These are phyloP conservation scores for Masnerella sp. DNA, from an alignment of 2,888 invertebrate species.

Conservation along the genomic window DNA sequence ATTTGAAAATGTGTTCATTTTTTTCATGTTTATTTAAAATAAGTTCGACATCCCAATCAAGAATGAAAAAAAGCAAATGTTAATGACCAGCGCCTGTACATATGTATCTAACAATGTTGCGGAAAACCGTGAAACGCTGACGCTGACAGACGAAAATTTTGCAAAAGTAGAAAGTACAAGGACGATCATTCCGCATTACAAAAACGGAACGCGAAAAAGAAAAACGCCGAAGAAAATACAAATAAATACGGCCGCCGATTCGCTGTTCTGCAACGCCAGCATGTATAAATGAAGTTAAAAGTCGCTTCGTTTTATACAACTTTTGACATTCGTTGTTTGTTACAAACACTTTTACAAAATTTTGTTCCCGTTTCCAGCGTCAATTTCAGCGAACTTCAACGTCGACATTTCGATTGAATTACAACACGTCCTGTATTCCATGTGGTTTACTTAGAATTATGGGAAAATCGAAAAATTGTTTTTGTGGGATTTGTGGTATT, in stretches of 20 bases:
- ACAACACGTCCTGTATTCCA: too few relatives aligned
- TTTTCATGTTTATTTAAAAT: too few relatives aligned
- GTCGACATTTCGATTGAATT: too few relatives aligned
- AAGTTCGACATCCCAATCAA: too few relatives aligned
- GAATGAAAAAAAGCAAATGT: conserved; percentile 37
- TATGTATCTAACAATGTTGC: conserved; percentile 30
- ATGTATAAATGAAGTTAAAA: conserved; percentile 4
- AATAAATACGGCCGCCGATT: neutral
- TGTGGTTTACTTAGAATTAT: too few relatives aligned
- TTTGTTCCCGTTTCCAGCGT: conserved; percentile 4
- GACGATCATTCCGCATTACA: conserved; percentile 12
- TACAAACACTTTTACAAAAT: conserved; percentile 7
- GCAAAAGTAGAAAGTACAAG: conserved; percentile 24
- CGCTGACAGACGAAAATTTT: conserved; percentile 27
- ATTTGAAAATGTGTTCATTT: too few relatives aligned
- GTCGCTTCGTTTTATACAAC: conserved; percentile 10
- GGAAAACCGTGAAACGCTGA: conserved; percentile 34
- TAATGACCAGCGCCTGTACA: conserved; percentile 42
- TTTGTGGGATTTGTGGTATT: too few relatives aligned
- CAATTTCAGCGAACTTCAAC: too few relatives aligned
- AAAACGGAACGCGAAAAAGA: neutral
- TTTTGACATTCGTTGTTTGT: conserved; percentile 22
- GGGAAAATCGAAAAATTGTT: too few relatives aligned
- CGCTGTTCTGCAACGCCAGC: conserved; percentile 13
- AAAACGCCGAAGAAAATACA: neutral